These are phyloP conservation scores for Nematopogon swammerdamellus DNA, from an alignment of 2,888 invertebrate species.

Conservation along the genomic window DNA sequence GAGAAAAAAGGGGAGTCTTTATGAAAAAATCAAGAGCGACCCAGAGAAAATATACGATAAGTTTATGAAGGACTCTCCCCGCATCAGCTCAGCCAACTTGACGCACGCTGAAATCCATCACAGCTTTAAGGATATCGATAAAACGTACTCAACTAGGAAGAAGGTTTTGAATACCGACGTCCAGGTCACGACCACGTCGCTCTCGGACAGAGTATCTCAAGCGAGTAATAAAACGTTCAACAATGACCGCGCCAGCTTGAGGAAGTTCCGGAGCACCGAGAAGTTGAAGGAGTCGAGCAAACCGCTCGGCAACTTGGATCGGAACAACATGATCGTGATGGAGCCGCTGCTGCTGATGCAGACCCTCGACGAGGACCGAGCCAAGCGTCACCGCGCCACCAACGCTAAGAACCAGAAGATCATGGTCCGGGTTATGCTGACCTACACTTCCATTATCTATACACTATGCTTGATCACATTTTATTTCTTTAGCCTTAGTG, in stretches of 20 bases:
- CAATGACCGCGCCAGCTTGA: conserved; percentile 1
- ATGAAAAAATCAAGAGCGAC: conserved; percentile 14
- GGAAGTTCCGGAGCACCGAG: conserved; percentile 11
- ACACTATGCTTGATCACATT: conserved; percentile 35
- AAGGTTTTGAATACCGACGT: conserved; percentile 11
- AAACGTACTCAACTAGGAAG: conserved; percentile 9
- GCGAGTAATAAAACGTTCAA: not conserved
- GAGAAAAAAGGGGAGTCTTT: conserved; percentile 12
- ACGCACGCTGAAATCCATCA: conserved; percentile 10
- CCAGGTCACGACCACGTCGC: conserved; percentile 3
- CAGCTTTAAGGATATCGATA: conserved; percentile 17
- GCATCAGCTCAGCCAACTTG: conserved; percentile 13
- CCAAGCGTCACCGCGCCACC: conserved; percentile 12
- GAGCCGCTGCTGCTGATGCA: conserved; percentile 49
- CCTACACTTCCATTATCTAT: conserved; percentile 44
- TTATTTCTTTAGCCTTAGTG: conserved; percentile 34
- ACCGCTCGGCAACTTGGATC: conserved; percentile 19
- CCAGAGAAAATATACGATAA: conserved; percentile 20
- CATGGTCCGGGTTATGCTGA: conserved; percentile 50
- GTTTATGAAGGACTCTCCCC: conserved; percentile 15
- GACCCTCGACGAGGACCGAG: conserved; percentile 25
- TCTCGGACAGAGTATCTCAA: conserved; percentile 8
- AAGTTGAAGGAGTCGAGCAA: conserved; percentile 27
- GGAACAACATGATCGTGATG: conserved; percentile 35
- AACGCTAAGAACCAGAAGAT: conserved; percentile 10